Base-by-base conservation (phyloP, 2,797 vertebrate genomes). In the Poeciliopsis paucimaculata region DNA sequence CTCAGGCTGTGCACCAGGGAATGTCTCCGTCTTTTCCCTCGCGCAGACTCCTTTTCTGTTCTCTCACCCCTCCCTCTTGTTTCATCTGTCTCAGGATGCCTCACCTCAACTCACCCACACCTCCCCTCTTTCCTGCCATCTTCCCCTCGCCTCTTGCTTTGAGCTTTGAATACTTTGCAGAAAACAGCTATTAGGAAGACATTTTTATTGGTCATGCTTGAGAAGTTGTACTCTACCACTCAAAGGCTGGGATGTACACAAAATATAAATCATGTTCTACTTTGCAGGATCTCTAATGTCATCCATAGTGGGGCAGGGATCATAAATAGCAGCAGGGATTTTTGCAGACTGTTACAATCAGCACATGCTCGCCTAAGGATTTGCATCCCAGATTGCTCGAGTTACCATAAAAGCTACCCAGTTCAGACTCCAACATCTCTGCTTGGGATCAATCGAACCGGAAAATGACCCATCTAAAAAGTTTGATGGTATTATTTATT, bases 141-240 rank as follows among this genome's bases (percentile, higher is more conserved):
- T 84, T 76, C 78, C 72, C 71, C 80, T 87, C 81, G 57, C 78
- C 79, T 74, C 84, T 87, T 83, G 64, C 86, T 86, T 20, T 72
- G 70, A 45, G 75, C 77, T 85, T 78, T 75, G 85, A 80, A 81
- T 81, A 82, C 81, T 89, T 86, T 88, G 81, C 83, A 82, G 82
- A 86, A 89, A 92, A 85, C 81, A 84, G 81, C 85, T 79, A 85
- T 91, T 87, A 86, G 89, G 90, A 75, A 83, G 82, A 87, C 81
- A 68, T 82, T 90, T 92, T 93, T 92, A 92, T 87, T 91, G 60
- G 90, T 88, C 89, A 88, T 87, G 83, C 84, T 87, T 83, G 82
- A 92, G 82, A 83, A 89, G 85, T 80, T 85, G 73, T 89, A 78
- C 77, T 83, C 78, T 84, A 83, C 73, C 46, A 51, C 72, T 87